Evolutionary conservation across 1,140 invertebrate species (phyloP).

Genomic region (Aphelenchoides fujianensis): DNA sequence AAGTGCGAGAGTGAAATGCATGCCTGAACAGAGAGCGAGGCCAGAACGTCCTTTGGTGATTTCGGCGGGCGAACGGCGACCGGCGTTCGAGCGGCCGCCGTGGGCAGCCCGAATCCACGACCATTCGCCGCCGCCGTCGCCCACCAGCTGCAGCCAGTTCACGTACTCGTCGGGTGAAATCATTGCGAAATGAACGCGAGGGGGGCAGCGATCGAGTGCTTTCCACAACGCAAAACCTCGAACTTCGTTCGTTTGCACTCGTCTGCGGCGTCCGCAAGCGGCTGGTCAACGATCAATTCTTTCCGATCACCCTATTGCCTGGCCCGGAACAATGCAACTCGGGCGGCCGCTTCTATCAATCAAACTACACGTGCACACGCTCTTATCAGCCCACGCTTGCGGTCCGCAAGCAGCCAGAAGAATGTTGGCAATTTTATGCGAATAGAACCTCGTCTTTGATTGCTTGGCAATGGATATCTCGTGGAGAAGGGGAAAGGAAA

Average conservation of each 20-base stretch:
- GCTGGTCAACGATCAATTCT: neutral
- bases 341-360: neutral
- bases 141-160: conserved; percentile 37
- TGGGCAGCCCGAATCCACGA: conserved; percentile 32
- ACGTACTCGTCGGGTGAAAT: conserved; percentile 26
- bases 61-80: conserved; percentile 17
- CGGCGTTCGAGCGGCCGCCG: conserved; percentile 8
- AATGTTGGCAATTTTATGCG: conserved; percentile 1
- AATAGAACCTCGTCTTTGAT: too few species aligned
- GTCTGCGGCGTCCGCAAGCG: too few species aligned
- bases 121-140: conserved; percentile 38
- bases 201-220: too few species aligned
- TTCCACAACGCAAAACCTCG: too few species aligned
- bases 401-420: neutral
- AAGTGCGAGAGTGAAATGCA: too few species aligned
- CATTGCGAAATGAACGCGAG: too few species aligned
- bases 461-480: too few species aligned
- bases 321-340: too few species aligned
- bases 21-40: conserved; percentile 25
- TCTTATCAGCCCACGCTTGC: neutral
- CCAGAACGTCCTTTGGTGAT: conserved; percentile 28
- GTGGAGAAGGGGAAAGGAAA: too few species aligned
- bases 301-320: neutral
- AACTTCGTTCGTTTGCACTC: too few species aligned
- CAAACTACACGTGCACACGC: neutral